Base-by-base conservation (phyloP, 2,113 vertebrate species). In the Colossoma macropomum region DNA sequence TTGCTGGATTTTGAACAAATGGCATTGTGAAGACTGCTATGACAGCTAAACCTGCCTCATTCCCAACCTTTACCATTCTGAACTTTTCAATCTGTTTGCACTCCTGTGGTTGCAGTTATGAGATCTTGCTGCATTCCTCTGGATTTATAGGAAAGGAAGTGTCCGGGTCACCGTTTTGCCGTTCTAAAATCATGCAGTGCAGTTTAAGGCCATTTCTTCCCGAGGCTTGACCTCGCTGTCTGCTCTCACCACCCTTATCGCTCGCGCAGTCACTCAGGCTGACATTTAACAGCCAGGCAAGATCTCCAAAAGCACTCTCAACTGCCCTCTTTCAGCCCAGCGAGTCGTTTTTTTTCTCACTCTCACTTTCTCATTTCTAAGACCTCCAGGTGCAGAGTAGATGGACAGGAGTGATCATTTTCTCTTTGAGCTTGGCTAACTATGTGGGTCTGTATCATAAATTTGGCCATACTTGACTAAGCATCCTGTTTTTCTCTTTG, bases 401-500 rank as follows among this genome's bases (percentile, higher is more conserved):
- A 45, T 11, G 41, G 41, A 45, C 74, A 50, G 48, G 38, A 41
- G n/a, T 30, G 41, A 34, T 84, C 38, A 76, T 68, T 65, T 56
- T 21, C 38, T 1, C 52, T 69, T 73, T 62, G 28, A 71, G 70
- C 75, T 79, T 27, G 15, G 70, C 38, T 68, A 32, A 48, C 48
- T 81, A 38, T 23, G 62, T 34, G 74, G 23, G 62, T 27, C 23
- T 17, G 34, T 4, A 28, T 27, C 41, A 45, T 84, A 81, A 78
- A 84, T 84, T 81, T 41, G 13, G 34, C 68, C 15, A 52, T 17
- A 17, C 16, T 25, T 7, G 7, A 21, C 60, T 12, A 16, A 54
- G 76, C 73, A 65, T 66, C 56, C n/a, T n/a, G 63, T 38, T 84
- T 84, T 81, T 81, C 78, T 83, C 71, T 10, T 38, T 68, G 34